A percentile compares a stretch with the other conserved stretches of the same genome.
phyloP scores from a whole-genome alignment of 2,797 vertebrate genomes.

The Enoplosus armatus region DNA sequence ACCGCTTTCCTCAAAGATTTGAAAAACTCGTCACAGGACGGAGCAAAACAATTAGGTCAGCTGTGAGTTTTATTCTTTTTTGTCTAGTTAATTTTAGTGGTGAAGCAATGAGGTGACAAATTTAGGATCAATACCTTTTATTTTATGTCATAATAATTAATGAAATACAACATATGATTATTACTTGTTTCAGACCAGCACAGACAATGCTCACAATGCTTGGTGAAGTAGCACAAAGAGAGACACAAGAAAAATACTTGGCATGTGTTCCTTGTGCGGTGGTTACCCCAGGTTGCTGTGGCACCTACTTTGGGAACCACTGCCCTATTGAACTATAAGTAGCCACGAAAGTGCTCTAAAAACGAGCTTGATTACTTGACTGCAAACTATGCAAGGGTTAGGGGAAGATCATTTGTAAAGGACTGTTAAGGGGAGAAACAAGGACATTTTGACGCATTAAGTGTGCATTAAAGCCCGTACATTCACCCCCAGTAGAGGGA shows the following conservation, averaged over 20 bases:
- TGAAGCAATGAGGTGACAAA: slow-evolving; percentile 7
- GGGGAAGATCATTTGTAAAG: slow-evolving; percentile 25
- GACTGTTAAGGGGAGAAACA: slow-evolving; percentile 33
- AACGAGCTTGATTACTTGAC: slow-evolving; percentile 6
- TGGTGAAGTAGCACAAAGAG: neutral
- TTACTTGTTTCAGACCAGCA: neutral
- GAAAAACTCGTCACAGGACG: slow-evolving; percentile 1
- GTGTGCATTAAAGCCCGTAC: slow-evolving; percentile 55
- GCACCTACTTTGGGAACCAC: neutral
- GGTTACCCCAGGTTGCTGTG: neutral
- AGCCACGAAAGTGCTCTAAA: neutral
- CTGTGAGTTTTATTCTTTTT: slow-evolving; percentile 7
- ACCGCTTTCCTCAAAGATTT: slow-evolving; percentile 20
- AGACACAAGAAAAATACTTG: neutral
- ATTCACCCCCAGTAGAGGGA: slow-evolving; percentile 39
- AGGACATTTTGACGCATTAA: slow-evolving; percentile 46
- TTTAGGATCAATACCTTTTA: slow-evolving; percentile 12
- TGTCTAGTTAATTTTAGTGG: slow-evolving; percentile 16
- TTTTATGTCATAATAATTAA: neutral
- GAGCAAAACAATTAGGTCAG: slow-evolving; percentile 4
- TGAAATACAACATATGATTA: neutral
- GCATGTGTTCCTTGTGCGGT: neutral
- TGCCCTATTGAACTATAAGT: neutral
- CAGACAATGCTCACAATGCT: neutral
- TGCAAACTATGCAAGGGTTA: slow-evolving; percentile 25